Percentiles rank a stretch among this genome's conserved stretches.
Evolutionary conservation across 1,140 invertebrate species (phyloP).

Genomic region (Drosophila tropicalis): DNA sequence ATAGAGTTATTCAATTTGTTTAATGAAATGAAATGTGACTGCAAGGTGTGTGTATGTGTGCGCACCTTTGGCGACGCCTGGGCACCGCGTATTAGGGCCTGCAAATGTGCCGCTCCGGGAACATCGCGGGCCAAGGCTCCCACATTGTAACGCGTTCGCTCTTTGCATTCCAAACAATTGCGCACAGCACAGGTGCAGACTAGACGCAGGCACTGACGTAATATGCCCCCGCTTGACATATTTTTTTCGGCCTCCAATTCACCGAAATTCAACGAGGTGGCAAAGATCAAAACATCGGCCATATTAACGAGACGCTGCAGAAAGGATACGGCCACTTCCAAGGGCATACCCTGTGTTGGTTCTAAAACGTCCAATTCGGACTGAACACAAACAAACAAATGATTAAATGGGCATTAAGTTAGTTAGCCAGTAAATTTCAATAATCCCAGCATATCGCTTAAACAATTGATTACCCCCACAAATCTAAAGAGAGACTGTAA

Average conservation of each 20-base stretch:
- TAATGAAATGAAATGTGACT: too few species aligned
- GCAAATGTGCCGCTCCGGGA: slow-evolving; percentile 87
- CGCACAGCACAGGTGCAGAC: slow-evolving; percentile 99
- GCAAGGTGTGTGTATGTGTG: too few species aligned
- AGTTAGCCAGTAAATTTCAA: too few species aligned
- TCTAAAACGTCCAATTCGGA: slow-evolving; percentile 99
- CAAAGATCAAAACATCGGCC: slow-evolving; percentile 99
- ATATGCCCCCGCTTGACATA: slow-evolving; percentile 99
- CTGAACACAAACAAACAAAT: slow-evolving; percentile 84
- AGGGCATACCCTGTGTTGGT: slow-evolving; percentile 98
- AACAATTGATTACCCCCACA: too few species aligned
- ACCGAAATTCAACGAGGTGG: slow-evolving; percentile 97
- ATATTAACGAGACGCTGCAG: slow-evolving; percentile 98
- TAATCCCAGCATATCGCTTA: too few species aligned
- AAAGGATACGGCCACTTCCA: slow-evolving; percentile 98
- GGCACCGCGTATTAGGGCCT: slow-evolving; percentile 93
- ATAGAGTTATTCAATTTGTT: neutral
- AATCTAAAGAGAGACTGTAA: too few species aligned
- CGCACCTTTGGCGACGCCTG: slow-evolving; percentile 93
- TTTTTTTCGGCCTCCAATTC: slow-evolving; percentile 99
- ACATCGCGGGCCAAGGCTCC: slow-evolving; percentile 77
- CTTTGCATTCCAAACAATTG: slow-evolving; percentile 99
- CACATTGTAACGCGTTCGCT: slow-evolving; percentile 88
- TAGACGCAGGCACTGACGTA: slow-evolving; percentile 97
- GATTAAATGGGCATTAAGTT: too few species aligned